Evolutionary conservation across 2,888 invertebrate species (phyloP), one percentile per base, ranked within the genome.

Genomic region (Lagria hirta): DNA sequence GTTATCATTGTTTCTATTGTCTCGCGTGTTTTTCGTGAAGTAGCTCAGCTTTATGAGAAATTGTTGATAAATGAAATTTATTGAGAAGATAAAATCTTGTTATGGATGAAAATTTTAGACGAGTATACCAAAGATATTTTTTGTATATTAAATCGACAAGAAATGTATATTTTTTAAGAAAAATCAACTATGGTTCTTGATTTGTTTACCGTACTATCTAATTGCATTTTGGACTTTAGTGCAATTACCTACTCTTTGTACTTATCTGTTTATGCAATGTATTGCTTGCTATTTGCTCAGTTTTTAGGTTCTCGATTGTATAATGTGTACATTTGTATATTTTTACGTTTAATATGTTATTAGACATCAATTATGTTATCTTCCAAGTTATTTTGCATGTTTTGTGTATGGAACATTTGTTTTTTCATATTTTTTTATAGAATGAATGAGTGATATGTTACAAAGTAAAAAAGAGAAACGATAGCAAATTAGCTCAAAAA

Each of bases 61-160:
- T 60, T 62, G 62, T 60, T 61, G 51, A 49, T 41, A 44, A 34
- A 46, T 40, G 48, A 53, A 57, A 55, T 43, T 32, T 46, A 28
- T 37, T 13, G 21, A 41, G n/a, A 38, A 40, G 18, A 40, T 47
- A 57, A 52, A 58, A 62, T 61, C 61, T 65, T 63, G 67, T 69
- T 68, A 68, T 66, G 63, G 65, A 63, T 64, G 63, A 49, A 55
- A 58, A 34, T 33, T 43, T 29, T 43, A 42, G 30, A 44, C 61
- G 60, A 63, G 63, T 64, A 70, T 70, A 70, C 70, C 70, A 70
- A 70, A 69, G 69, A 70, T 67, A 68, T 69, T 67, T 68, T 68
- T 68, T 68, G 67, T 68, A 65, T 66, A 68, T 62, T 66, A 54
- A 61, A n/a, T n/a, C 62, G 58, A 64, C 51, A 54, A 59, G 26